Base-by-base conservation (phyloP, 2,888 invertebrate species). In the Apamea crenata region DNA sequence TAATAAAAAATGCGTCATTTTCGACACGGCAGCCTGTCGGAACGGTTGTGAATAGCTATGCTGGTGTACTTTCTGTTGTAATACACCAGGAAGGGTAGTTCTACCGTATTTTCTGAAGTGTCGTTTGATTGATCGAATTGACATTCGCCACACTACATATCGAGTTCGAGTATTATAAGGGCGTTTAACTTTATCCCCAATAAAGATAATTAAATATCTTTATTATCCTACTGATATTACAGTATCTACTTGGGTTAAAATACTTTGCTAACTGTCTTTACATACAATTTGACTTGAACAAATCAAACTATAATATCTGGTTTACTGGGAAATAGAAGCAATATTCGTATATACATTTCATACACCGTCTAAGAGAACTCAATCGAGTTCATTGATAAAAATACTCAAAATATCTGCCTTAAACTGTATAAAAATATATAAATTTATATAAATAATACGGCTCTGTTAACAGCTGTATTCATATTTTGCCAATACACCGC, bases 341-440 rank as follows among this genome's bases (percentile, higher is more conserved):
- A 44, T 18, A 77, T 16, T 36, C 21, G 16, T 78, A 25, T 66
- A 16, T 21, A 74, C 50, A 40, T 77, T 29, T 25, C 32, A 74
- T 21, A 61, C 21, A 32, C 14, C 25, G 25, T 53, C 21, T 53
- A 21, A 25, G 36, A 18, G 16, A n/a, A 32, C n/a, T 61, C 63
- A 25, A 25, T 75, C 25, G 12, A 76, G 56, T 56, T 53, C 21
- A 53, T 25, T 25, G 56, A 56, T 56, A 40, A 56, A 61, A 61
- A 61, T 36, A 68, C 25, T 59, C 50, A 56, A 14, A 44, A 18
- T 16, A 21, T 21, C 21, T 70, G 73, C 73, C 29, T 68, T 18
- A 32, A 44, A 29, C 5, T n/a, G 10, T 7, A 18, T 1, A 16
- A 40, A 70, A 29, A 47, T 18, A 47, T 18, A 73, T 16, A 36